Conservation (phyloP, 64 coral and sea anemone genomes). For the Stichodactyla mertensii region DNA sequence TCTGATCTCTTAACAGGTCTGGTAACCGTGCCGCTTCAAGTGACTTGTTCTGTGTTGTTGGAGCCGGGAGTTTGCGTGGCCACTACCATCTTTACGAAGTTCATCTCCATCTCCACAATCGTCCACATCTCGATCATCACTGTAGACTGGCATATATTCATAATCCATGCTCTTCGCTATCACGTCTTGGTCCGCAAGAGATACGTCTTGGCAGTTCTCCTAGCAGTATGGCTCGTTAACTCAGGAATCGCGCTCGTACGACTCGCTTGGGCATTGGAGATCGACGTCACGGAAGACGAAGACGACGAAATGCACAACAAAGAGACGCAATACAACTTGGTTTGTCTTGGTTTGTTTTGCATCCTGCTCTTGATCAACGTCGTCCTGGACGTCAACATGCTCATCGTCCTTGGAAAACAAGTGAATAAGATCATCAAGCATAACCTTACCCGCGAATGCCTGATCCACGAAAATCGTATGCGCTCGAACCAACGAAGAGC, state of each 20-base stretch:
- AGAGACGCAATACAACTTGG: constrained; percentile 18
- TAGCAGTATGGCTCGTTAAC: constrained; percentile 18
- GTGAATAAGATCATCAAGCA: constrained; percentile 28
- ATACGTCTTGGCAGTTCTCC: constrained; percentile 7
- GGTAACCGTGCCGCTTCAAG: constrained; percentile 22
- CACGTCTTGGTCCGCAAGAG: constrained; percentile 12
- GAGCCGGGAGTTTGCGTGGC: constrained; percentile 1
- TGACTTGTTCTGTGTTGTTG: constrained; percentile 13
- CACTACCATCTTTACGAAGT: constrained; percentile 32
- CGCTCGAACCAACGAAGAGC: constrained; percentile 21
- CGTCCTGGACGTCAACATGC: constrained; percentile 35
- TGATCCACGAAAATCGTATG: constrained; percentile 27
- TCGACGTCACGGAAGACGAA: neutral
- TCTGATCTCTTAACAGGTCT: constrained; percentile 45
- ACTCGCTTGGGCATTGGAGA: constrained; percentile 21
- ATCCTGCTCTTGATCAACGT: constrained; percentile 21
- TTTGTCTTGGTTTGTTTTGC: constrained; percentile 14
- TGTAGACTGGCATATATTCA: constrained; percentile 47
- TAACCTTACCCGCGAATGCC: constrained; percentile 40
- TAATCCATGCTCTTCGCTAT: constrained; percentile 38
- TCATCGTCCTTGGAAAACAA: constrained; percentile 26
- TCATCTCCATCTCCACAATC: constrained; percentile 42
- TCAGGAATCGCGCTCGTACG: constrained; percentile 21
- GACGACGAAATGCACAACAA: constrained; percentile 3
- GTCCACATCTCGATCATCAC: constrained; percentile 52